Percentiles rank a stretch among this genome's conserved stretches.
Evolutionary conservation across 2,113 vertebrate genomes (phyloP).

Genomic region (Oreotragus oreotragus): DNA sequence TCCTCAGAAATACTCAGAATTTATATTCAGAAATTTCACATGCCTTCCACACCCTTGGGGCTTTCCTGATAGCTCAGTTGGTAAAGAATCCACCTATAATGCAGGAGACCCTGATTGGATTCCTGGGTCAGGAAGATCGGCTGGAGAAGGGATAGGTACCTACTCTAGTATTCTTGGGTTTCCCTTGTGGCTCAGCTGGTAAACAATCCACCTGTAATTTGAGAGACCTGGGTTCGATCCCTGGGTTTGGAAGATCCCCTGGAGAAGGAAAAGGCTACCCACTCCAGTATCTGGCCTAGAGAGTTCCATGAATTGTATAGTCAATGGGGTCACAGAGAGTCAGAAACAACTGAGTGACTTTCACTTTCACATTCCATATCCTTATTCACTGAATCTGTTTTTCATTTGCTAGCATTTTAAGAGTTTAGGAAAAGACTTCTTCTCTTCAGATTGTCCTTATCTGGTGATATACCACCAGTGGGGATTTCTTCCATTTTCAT

Average conservation of each 20-base stretch:
- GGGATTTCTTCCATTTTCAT: neutral
- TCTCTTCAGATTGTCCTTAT: neutral
- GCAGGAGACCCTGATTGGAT: neutral
- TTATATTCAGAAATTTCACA: neutral
- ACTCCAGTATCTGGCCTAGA: neutral
- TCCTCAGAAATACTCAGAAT: neutral
- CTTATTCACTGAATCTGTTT: neutral
- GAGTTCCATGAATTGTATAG: neutral
- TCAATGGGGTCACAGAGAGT: neutral
- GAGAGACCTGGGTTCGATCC: neutral
- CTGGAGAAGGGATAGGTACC: neutral
- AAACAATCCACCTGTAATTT: neutral
- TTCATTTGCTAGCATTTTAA: slow-evolving; percentile 3
- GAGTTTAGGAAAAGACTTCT: neutral
- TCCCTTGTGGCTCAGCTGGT: neutral
- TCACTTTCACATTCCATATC: neutral
- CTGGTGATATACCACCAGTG: neutral
- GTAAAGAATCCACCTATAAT: neutral
- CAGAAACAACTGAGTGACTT: neutral
- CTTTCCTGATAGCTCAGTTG: neutral
- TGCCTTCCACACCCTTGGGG: neutral
- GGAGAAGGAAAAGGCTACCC: neutral
- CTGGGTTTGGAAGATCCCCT: neutral
- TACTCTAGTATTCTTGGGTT: neutral
- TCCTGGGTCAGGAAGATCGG: neutral